Base-by-base conservation (phyloP, 2,888 invertebrate genomes). In the Troides aeacus region DNA sequence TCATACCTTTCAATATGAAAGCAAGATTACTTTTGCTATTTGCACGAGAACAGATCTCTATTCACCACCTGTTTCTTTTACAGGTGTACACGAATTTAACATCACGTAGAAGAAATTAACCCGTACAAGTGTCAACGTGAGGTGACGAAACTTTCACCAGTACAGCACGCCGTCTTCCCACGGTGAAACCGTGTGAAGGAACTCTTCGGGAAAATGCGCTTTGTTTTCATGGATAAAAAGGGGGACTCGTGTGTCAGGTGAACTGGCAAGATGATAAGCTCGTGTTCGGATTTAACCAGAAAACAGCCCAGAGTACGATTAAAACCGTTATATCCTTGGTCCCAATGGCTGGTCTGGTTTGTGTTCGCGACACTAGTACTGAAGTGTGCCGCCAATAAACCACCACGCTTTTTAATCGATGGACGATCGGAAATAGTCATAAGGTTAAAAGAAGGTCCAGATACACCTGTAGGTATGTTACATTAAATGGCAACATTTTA, bases 381-480 rank as follows among this genome's bases (percentile, higher is more conserved):
- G 18, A 21, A 18, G 36, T 42, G 24, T 1, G 75, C 78, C 12
- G 93, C 94, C 73, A 97, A 97, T 93, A 94, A 95, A 79, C 97
- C 97, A 62, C 97, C 97, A n/a, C 94, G 96, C 73, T 98, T 98
- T 87, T 93, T 97, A 70, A 96, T 96, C 84, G 96, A 97, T 81
- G 97, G 96, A 72, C 97, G 97, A 87, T 96, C 97, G 75, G 98
- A 98, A 93, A 98, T 98, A 79, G 97, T 98, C 74, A 94, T 98
- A 79, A 94, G 97, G 84, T 92, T 98, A 81, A 97, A 97, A 87
- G 98, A 98, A 93, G 97, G 97, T 65, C 93, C 95, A 67, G 97
- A 97, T 79, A 97, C 97, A 59, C 96, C 97, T 76, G 94, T 96
- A 75, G 97, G 97, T 97, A 89, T 94, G 96, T 75, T 50, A 78